Percentiles rank a stretch among this genome's conserved stretches.
Evolutionary conservation across 2,113 vertebrate genomes (phyloP).

Genomic region (Rousettus leschenaultii): DNA sequence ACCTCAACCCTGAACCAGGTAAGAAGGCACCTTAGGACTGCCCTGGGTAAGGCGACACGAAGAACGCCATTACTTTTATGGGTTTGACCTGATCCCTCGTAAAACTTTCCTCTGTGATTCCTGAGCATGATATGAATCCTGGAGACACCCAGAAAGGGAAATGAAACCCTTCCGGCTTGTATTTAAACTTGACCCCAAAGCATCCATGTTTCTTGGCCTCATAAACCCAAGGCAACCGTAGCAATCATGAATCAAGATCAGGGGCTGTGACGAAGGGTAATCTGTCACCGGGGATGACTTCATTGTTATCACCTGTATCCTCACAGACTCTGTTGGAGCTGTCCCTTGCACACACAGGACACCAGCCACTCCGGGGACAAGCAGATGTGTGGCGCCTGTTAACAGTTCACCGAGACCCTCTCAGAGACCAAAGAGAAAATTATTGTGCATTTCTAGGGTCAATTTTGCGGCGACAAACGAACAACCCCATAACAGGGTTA

Average conservation of each 20-base stretch:
- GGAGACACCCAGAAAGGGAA: background rate
- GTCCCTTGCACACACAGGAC: background rate
- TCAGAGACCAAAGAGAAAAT: background rate
- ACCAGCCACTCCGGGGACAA: too few relatives aligned
- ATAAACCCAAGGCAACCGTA: background rate
- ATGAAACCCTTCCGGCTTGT: background rate
- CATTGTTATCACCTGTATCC: background rate
- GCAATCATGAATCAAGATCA: background rate
- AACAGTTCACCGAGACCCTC: background rate
- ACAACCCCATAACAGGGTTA: background rate
- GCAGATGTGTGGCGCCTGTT: background rate
- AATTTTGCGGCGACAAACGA: background rate
- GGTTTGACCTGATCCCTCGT: conserved; percentile 31
- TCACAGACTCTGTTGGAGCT: background rate
- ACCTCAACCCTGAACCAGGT: background rate
- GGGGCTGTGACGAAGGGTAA: background rate
- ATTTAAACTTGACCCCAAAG: conserved; percentile 33
- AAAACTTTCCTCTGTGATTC: conserved; percentile 45
- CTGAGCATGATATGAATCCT: background rate
- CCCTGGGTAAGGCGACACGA: background rate
- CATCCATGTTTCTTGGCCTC: conserved; percentile 10
- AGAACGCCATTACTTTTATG: conserved; percentile 24
- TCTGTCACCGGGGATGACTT: background rate
- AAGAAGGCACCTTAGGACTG: background rate
- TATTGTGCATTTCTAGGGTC: too few relatives aligned